Evolutionary conservation across 2,113 vertebrate genomes (phyloP).

Genomic region (Zootoca vivipara): DNA sequence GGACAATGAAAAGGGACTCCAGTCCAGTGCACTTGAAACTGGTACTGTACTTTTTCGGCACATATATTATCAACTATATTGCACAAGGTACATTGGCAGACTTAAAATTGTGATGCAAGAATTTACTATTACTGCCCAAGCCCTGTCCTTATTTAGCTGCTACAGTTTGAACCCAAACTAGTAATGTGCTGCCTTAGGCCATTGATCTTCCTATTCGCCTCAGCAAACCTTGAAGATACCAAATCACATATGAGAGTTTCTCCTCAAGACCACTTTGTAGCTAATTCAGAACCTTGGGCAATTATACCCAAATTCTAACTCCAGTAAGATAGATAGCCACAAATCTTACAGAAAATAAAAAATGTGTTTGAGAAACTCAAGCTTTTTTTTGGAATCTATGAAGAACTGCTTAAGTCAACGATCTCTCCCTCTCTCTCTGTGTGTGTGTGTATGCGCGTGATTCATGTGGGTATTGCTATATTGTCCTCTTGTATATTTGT

Average conservation of each 20-base stretch:
- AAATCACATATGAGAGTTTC: neutral
- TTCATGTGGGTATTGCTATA: neutral
- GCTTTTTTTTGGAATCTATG: too few species aligned
- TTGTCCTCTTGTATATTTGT: neutral
- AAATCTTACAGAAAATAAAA: neutral
- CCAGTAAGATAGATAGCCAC: neutral
- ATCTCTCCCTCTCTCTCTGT: too few species aligned
- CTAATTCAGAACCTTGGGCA: neutral
- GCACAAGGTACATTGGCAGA: neutral
- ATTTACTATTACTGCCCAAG: neutral
- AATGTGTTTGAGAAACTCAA: too few species aligned
- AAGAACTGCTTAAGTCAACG: too few species aligned
- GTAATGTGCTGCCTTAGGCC: neutral
- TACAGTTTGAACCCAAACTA: neutral
- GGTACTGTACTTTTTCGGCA: too few species aligned
- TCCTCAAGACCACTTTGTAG: neutral
- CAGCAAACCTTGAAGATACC: too few species aligned
- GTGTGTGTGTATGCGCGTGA: too few species aligned
- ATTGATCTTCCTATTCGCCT: too few species aligned
- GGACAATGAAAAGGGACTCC: neutral
- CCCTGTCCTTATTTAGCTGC: neutral
- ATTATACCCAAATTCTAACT: neutral
- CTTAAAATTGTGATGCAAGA: neutral
- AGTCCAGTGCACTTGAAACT: neutral
- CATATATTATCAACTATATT: neutral